Conservation (phyloP, 2,113 vertebrate species). For the Xenopus laevis region DNA sequence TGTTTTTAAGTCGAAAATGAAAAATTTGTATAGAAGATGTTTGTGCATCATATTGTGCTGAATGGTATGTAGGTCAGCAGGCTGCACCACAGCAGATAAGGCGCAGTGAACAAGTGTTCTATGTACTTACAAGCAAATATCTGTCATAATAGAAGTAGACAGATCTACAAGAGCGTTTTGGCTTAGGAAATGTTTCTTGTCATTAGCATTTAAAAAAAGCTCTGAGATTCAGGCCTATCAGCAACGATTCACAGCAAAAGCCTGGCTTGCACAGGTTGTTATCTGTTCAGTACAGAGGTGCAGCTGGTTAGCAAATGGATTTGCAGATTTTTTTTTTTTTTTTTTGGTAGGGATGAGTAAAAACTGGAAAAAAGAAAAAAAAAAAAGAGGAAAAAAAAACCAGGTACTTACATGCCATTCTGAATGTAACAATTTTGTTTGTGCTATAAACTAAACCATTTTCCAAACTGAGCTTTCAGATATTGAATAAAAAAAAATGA, state of each 20-base stretch:
- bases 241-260: constrained; percentile 92
- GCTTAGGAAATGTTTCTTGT: constrained; percentile 96
- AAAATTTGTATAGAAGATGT: constrained; percentile 93
- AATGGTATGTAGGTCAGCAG: constrained; percentile 99
- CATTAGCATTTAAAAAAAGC: constrained; percentile 99
- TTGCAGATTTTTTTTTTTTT: constrained; percentile 83
- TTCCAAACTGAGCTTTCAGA: constrained; percentile 84
- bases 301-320: constrained; percentile 99
- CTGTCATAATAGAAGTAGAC: constrained; percentile 99
- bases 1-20: constrained; percentile 95
- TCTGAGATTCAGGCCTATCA: constrained; percentile 99
- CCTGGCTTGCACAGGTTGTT: constrained; percentile 98
- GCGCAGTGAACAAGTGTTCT: constrained; percentile 97
- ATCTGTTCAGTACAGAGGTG: constrained; percentile 99
- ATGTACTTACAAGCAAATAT: constrained; percentile 99
- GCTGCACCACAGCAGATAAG: constrained; percentile 98
- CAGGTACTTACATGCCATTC: constrained; percentile 97
- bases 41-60: constrained; percentile 98
- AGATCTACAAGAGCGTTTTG: constrained; percentile 99
- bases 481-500: constrained; percentile 50
- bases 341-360: constrained; percentile 96
- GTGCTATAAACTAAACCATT: constrained; percentile 85
- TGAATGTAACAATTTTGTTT: constrained; percentile 86
- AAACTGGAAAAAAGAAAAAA: constrained; percentile 68
- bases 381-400: constrained; percentile 67